phyloP scores from a whole-genome alignment of 2,888 invertebrate species.

The Morinoia aosen region DNA sequence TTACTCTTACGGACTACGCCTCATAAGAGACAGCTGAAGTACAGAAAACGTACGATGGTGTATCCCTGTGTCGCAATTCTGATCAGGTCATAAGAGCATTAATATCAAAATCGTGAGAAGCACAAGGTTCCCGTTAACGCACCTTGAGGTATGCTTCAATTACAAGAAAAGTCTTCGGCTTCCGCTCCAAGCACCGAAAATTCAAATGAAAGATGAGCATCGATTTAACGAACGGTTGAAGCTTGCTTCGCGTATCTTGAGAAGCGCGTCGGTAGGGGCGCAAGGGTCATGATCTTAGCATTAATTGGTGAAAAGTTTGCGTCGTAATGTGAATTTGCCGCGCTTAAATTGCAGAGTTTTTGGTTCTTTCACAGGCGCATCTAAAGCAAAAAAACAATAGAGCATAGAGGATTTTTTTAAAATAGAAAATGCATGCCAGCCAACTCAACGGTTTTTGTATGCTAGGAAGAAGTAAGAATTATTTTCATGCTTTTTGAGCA shows the following conservation, averaged over 20 bases:
- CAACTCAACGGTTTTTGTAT: too few species aligned
- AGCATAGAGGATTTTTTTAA: too few species aligned
- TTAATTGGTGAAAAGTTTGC: not conserved
- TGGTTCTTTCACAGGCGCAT: too few species aligned
- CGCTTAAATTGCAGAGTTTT: too few species aligned
- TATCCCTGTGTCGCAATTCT: not conserved
- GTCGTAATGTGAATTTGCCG: not conserved
- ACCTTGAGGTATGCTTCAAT: not conserved
- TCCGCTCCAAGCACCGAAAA: not conserved
- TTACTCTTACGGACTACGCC: too few species aligned
- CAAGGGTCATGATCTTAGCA: not conserved
- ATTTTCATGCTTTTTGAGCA: too few species aligned
- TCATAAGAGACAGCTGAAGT: too few species aligned
- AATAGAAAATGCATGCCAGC: too few species aligned
- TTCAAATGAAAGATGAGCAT: not conserved
- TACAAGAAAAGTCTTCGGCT: not conserved
- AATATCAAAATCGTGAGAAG: conserved; percentile 2
- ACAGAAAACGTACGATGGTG: too few species aligned
- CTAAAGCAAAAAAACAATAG: too few species aligned
- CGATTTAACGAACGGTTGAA: not conserved
- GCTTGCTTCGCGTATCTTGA: not conserved
- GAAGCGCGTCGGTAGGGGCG: not conserved
- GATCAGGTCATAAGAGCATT: not conserved
- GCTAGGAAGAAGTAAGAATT: too few species aligned
- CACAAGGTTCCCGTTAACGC: not conserved